Conservation (phyloP, 2,113 vertebrate genomes). For the Chloroceryle aenea region DNA sequence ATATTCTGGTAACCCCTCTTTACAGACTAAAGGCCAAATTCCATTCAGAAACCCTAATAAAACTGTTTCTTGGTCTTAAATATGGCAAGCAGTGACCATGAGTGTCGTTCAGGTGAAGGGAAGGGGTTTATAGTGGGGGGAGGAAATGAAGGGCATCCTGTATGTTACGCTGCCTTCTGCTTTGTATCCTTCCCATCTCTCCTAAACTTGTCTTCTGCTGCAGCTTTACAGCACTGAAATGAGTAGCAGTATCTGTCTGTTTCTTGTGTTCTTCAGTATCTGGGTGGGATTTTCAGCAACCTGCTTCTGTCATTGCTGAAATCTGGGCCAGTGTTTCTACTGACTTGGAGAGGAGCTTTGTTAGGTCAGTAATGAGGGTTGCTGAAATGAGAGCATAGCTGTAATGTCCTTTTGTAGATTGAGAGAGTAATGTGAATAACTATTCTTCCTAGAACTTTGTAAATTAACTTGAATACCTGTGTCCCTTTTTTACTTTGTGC, state of each 20-base stretch:
- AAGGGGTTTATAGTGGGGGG: not conserved
- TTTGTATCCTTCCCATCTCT: not conserved
- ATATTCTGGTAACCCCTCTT: not conserved
- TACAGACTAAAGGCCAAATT: not conserved
- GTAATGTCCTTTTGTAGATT: not conserved
- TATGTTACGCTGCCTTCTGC: not conserved
- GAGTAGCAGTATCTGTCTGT: not conserved
- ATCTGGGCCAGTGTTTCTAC: constrained; percentile 12
- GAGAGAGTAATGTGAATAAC: not conserved
- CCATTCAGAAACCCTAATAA: not conserved
- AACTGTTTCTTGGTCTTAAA: not conserved
- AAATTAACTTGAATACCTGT: not conserved
- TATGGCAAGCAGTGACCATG: not conserved
- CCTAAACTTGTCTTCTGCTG: not conserved
- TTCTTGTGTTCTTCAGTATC: not conserved
- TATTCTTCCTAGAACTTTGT: not conserved
- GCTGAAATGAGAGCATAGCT: constrained; percentile 17
- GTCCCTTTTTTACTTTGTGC: not conserved
- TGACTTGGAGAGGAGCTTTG: constrained; percentile 5
- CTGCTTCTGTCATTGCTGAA: constrained; percentile 20
- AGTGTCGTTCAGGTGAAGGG: not conserved
- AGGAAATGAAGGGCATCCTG: not conserved
- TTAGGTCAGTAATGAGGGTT: not conserved
- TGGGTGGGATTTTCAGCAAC: not conserved
- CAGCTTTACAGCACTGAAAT: not conserved